phyloP scores from a whole-genome alignment of 2,888 invertebrate genomes.

The Lycia hirtaria region DNA sequence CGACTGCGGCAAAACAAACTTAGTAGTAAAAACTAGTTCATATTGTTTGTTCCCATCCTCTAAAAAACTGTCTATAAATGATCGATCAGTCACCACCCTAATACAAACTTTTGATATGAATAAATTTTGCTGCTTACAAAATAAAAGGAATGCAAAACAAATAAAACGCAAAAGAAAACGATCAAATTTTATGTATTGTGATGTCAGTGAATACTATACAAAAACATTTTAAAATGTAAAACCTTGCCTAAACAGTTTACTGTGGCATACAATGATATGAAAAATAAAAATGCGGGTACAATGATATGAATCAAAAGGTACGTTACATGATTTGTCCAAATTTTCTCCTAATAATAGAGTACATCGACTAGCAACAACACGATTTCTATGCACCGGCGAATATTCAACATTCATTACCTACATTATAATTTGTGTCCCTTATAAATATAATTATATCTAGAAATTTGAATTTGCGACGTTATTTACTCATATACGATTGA shows the following conservation, averaged over 20 bases:
- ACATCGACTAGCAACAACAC: conserved; percentile 61
- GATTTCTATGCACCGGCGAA: conserved; percentile 38
- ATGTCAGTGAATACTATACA: conserved; percentile 48
- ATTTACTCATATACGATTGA: conserved; percentile 3
- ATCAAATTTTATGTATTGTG: conserved; percentile 71
- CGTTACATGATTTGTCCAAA: conserved; percentile 37
- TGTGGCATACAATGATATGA: conserved; percentile 46
- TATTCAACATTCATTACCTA: conserved; percentile 22
- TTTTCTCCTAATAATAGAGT: conserved; percentile 41
- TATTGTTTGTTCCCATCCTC: no score
- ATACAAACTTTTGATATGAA: neutral
- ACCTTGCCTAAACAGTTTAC: conserved; percentile 52
- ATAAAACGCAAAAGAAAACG: conserved; percentile 71
- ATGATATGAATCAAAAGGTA: conserved; percentile 43
- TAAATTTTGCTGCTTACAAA: neutral
- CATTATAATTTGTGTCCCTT: conserved; percentile 16
- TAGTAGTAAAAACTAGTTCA: no score
- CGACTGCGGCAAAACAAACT: no score
- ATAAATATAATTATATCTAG: conserved; percentile 4
- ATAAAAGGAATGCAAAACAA: conserved; percentile 45
- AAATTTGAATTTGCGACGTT: conserved; percentile 19
- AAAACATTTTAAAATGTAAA: conserved; percentile 32
- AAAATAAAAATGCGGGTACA: conserved; percentile 40
- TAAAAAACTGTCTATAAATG: no score
- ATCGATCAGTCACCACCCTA: neutral